Percentiles rank a stretch among this genome's conserved stretches.
phyloP scores from a whole-genome alignment of 2,113 vertebrate genomes.

The Urocitellus parryii region DNA sequence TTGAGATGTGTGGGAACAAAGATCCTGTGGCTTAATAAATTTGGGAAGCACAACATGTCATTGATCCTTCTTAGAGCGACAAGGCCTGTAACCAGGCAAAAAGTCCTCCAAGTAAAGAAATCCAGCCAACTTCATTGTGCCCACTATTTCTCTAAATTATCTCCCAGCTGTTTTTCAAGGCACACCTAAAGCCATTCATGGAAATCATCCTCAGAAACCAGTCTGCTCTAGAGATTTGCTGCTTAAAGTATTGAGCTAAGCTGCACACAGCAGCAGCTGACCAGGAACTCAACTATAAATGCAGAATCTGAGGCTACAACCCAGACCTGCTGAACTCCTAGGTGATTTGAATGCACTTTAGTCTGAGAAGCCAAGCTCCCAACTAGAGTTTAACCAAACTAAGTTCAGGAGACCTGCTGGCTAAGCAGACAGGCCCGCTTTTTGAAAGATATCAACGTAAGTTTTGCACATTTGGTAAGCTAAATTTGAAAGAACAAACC shows the following conservation, averaged over 20 bases:
- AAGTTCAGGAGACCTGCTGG: background rate
- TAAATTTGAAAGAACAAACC: background rate
- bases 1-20: slow-evolving; percentile 8
- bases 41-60: background rate
- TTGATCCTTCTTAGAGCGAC: background rate
- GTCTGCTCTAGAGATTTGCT: background rate
- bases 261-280: rapidly evolving
- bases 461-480: background rate
- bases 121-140: background rate
- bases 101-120: background rate
- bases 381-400: background rate
- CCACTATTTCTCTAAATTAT: background rate
- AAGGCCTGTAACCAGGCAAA: background rate
- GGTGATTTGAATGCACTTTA: background rate
- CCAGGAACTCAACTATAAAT: background rate
- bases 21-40: background rate
- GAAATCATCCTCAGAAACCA: background rate
- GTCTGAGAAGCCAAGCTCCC: background rate
- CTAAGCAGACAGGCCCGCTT: background rate
- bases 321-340: background rate
- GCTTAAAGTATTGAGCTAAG: background rate
- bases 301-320: background rate
- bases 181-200: background rate
- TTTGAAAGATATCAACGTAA: background rate
- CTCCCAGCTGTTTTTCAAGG: background rate